These are phyloP conservation scores for Procambarus clarkii DNA, from an alignment of 1,140 invertebrate species.

Conservation along the genomic window DNA sequence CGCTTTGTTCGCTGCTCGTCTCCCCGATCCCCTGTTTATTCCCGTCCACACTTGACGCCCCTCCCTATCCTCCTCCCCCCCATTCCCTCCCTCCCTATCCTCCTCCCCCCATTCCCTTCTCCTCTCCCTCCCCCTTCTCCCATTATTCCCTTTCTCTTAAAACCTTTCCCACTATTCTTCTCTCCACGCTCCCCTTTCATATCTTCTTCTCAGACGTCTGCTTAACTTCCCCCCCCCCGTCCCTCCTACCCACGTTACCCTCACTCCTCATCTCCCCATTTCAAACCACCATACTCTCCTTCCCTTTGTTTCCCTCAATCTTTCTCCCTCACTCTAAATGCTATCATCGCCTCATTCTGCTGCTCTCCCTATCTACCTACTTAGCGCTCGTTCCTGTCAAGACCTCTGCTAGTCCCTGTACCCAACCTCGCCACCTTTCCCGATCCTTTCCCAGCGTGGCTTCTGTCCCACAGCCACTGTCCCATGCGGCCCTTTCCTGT, in stretches of 20 bases:
- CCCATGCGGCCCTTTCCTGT: too few species aligned
- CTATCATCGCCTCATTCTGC: neutral
- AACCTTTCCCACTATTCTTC: neutral
- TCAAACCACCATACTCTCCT: neutral
- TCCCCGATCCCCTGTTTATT: slow-evolving; percentile 30
- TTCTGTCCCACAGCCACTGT: too few species aligned
- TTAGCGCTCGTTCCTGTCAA: too few species aligned
- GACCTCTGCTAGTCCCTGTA: too few species aligned
- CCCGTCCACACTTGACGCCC: slow-evolving; percentile 35
- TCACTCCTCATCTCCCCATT: neutral
- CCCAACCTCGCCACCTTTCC: too few species aligned
- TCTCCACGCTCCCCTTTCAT: neutral
- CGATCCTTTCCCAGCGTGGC: too few species aligned
- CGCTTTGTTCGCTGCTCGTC: slow-evolving; percentile 58
- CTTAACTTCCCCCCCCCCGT: neutral
- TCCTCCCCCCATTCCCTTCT: neutral
- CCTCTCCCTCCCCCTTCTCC: neutral
- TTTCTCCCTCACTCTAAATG: neutral
- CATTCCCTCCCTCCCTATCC: neutral
- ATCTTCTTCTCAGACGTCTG: neutral
- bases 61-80: neutral
- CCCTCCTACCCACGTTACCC: neutral
- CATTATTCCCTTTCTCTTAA: neutral
- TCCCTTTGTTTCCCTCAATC: neutral
- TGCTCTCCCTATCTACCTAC: neutral